Evolutionary conservation across 2,888 invertebrate species (phyloP).

Genomic region (Rotaria magnacalcarata): DNA sequence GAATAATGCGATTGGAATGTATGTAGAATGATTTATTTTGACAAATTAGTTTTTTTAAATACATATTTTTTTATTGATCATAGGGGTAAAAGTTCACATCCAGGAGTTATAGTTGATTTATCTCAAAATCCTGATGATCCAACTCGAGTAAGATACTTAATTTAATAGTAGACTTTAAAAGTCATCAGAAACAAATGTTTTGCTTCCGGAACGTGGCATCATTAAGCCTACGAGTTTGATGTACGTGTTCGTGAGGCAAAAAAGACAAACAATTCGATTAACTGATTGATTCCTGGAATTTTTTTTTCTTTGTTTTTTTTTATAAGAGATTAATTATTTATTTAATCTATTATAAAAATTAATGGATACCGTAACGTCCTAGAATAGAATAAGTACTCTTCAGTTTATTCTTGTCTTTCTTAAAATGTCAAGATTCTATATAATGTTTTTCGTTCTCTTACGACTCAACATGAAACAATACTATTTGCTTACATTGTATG

Average conservation of each 20-base stretch:
- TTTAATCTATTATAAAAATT: not conserved
- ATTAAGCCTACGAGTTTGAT: not conserved
- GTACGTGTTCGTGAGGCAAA: not conserved
- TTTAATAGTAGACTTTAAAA: not conserved
- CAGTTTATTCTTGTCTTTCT: not conserved
- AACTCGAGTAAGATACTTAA: constrained; percentile 67
- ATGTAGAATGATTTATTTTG: constrained; percentile 49
- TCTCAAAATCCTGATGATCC: constrained; percentile 93
- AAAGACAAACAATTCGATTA: not conserved
- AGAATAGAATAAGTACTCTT: not conserved
- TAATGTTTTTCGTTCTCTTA: not conserved
- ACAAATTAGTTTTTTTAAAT: not conserved
- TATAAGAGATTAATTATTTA: constrained; percentile 23
- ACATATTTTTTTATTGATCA: constrained; percentile 45
- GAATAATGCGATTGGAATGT: constrained; percentile 99
- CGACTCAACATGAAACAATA: not conserved
- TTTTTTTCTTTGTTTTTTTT: not conserved
- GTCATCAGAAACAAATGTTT: not conserved
- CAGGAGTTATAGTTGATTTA: constrained; percentile 88
- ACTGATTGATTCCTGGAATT: not conserved
- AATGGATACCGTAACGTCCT: too few relatives aligned
- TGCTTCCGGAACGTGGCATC: not conserved
- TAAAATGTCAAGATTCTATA: not conserved
- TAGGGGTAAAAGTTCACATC: constrained; percentile 89
- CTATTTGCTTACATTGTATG: not conserved